Percentiles rank a stretch among this genome's conserved stretches.
Evolutionary conservation across 1,140 invertebrate species (phyloP).

Genomic region (Temnothorax curvispinosus): DNA sequence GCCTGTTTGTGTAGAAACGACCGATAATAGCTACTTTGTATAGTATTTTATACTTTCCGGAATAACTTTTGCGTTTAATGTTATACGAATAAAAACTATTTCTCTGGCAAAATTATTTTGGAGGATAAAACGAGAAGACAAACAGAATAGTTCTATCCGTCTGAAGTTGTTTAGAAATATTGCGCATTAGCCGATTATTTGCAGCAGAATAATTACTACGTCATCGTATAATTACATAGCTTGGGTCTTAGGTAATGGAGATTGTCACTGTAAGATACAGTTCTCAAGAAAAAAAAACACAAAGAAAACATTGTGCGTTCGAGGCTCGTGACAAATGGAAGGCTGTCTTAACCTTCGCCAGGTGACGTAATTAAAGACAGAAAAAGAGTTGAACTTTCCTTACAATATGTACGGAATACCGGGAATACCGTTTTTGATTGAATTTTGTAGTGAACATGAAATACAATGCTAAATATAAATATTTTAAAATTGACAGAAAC

Average conservation of each 20-base stretch:
- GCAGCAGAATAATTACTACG: background rate
- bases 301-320: slow-evolving; percentile 3
- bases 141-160: background rate
- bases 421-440: background rate
- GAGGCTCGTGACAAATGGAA: slow-evolving; percentile 24
- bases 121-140: background rate
- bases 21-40: slow-evolving; percentile 11
- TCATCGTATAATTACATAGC: slow-evolving; percentile 8
- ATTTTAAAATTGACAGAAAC: background rate
- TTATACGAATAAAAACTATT: background rate
- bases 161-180: background rate
- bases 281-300: background rate
- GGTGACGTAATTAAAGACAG: slow-evolving; percentile 29
- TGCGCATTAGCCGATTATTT: background rate
- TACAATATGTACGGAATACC: background rate
- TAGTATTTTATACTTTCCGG: slow-evolving; percentile 4
- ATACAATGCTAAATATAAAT: background rate
- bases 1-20: background rate
- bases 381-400: slow-evolving; percentile 32
- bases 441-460: background rate
- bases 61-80: background rate
- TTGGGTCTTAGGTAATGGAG: background rate
- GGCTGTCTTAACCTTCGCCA: slow-evolving; percentile 29
- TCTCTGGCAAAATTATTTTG: background rate
- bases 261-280: slow-evolving; percentile 12